Evolutionary conservation across 2,797 vertebrate genomes (phyloP), one percentile per base, ranked within the genome.

Genomic region (Rhabdomys pumilio): DNA sequence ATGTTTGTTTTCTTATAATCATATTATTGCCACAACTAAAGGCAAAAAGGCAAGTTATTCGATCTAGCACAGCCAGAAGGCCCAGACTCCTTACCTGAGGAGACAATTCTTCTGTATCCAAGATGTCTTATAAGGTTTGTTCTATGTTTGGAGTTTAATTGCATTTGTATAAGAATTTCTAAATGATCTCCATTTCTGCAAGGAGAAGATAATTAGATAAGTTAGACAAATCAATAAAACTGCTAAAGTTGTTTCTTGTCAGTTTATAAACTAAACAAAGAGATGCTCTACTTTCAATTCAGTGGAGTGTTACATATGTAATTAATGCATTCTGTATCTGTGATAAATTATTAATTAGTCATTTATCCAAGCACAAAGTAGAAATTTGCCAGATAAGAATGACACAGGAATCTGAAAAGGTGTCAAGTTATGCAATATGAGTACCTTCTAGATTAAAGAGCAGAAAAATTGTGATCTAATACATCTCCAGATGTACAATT

Each of bases 1-100:
- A 90, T 82, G 65, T 95, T 97, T 92, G 94, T 96, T 97, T 97
- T 94, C 84, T 97, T 93, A 93, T 96, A 97, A 97, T 97, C 72
- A 97, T 95, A 96, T 96, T 97, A 96, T 38, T 86, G 50, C 57
- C 67, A 97, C 87, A 96, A 91, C 83, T 86, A 89, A 92, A 94
- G 93, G 91, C 83, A 93, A n/a, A 94, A 94, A 85, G 63, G 69
- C 87, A 95, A 95, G 47, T 85, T 87, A 85, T 75, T 94, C 38
- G 59, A 76, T 94, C 76, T 92, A 90, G 38, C 15, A 88, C 0
- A 12, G 41, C 1, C 4, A 12, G 75, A 9, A 57, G 8, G 38
- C 86, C 15, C 20, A 50, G 14, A 67, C 34, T 41, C 11, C 12
- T 96, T 22, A 90, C 91, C 93, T 75, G 29, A 92, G 72, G 95